Conservation (phyloP, 2,888 invertebrate species). For the Parnassius glacialis region DNA sequence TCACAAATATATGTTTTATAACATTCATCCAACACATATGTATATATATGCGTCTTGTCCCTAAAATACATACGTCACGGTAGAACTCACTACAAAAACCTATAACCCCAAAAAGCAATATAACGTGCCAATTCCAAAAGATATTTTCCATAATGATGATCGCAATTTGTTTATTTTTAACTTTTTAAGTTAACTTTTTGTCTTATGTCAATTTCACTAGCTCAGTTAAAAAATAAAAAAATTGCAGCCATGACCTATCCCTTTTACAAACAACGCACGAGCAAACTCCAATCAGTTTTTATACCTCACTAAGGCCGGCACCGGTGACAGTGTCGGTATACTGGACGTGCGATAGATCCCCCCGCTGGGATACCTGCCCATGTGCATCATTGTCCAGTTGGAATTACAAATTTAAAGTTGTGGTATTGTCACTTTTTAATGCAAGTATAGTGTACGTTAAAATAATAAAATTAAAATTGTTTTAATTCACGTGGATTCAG, state of each 20-base stretch:
- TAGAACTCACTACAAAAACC: constrained; percentile 51
- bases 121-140: constrained; percentile 54
- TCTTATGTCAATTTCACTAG: constrained; percentile 3
- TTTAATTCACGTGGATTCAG: no score
- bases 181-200: background rate
- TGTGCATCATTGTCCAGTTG: constrained; percentile 47
- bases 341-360: constrained; percentile 94
- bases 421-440: background rate
- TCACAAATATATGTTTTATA: constrained; percentile 1
- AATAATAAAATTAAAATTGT: no score
- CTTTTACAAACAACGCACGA: constrained; percentile 54
- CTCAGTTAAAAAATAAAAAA: constrained; percentile 26
- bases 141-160: constrained; percentile 43
- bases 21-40: background rate
- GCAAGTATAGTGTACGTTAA: no score
- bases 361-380: constrained; percentile 81
- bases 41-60: constrained; percentile 2
- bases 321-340: constrained; percentile 91
- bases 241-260: constrained; percentile 50
- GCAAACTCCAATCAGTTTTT: constrained; percentile 52
- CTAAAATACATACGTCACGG: constrained; percentile 25
- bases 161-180: constrained; percentile 43
- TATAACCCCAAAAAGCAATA: constrained; percentile 52
- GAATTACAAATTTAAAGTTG: constrained; percentile 30
- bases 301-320: constrained; percentile 87